Evolutionary conservation across 2,797 vertebrate genomes (phyloP), one percentile per base, ranked within the genome.

Genomic region (Darevskia mixta): DNA sequence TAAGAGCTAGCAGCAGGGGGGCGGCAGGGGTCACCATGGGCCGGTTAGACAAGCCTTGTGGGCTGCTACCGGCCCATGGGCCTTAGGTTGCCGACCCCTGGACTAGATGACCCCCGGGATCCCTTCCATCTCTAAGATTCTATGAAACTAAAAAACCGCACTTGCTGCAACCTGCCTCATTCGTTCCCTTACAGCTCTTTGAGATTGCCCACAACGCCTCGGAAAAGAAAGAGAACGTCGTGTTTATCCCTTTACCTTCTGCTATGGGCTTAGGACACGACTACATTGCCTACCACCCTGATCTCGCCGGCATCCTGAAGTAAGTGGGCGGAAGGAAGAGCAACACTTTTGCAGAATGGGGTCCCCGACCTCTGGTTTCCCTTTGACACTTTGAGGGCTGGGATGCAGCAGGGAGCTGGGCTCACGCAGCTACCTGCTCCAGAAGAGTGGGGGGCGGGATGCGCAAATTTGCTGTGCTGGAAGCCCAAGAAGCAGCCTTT

Each of bases 231-330:
- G 94, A 86, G 81, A 95, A 93, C 15, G 96, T 98, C 78, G 93
- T 97, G 90, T 95, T 98, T 92, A 88, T 98, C 2, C 91, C 97
- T 88, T 98, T 98, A 83, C 95, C 95, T 0, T 1, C 93, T 2
- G 85, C 92, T 35, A 96, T 95, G 75, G 96, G 97, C 69, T 97
- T 96, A 84, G 95, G 94, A 25, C 98, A 99, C 1, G 97, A 94
- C 81, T 45, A 90, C 78, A 95, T 96, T 85, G 91, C 93, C 0
- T 91, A 43, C 32, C 81, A 95, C 95, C 97, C 41, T 0, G 94
- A 95, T 80, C 94, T 98, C 32, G 6, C 97, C 0, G 8, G 69
- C 5, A 94, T 95, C 0, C 88, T 98, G 18, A 94, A 95, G 98
- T 98, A 94, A 96, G 97, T 76, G 32, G 64, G 27, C 8, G 55